Evolutionary conservation across 2,888 invertebrate genomes (phyloP).

Genomic region (Agriopis aurantiaria): DNA sequence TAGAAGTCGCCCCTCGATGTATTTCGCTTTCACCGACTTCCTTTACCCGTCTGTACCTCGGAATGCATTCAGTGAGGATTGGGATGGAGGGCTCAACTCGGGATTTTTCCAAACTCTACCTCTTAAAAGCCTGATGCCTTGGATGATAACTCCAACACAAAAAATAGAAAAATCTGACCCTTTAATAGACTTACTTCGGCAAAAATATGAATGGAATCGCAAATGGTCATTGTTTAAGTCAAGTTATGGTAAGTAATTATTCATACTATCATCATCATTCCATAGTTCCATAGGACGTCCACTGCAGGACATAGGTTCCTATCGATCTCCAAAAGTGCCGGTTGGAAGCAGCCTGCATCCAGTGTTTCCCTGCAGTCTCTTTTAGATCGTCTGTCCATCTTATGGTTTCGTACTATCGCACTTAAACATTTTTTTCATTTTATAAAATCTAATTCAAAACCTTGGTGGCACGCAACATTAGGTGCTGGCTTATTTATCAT

Average conservation of each 20-base stretch:
- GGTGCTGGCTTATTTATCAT: too few relatives aligned
- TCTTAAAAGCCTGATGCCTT: constrained; percentile 70
- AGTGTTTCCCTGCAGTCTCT: too few relatives aligned
- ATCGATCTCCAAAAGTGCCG: too few relatives aligned
- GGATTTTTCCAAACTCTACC: constrained; percentile 72
- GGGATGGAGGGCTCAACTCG: constrained; percentile 70
- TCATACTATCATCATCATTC: too few relatives aligned
- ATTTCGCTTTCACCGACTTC: constrained; percentile 54
- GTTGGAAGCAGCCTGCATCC: too few relatives aligned
- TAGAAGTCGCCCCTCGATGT: neutral
- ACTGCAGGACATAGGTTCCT: too few relatives aligned
- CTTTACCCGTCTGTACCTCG: constrained; percentile 49
- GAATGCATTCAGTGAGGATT: constrained; percentile 66
- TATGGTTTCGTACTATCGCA: too few relatives aligned
- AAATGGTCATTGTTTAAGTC: constrained; percentile 44
- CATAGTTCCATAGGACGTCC: too few relatives aligned
- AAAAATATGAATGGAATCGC: constrained; percentile 67
- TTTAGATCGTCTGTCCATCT: too few relatives aligned
- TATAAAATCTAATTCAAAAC: too few relatives aligned
- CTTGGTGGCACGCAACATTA: too few relatives aligned
- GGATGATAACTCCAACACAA: constrained; percentile 62
- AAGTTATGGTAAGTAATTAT: constrained; percentile 54
- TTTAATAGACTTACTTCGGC: constrained; percentile 60
- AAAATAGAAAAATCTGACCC: constrained; percentile 67
- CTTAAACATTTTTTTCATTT: too few relatives aligned